These are phyloP conservation scores for Ichneumoninae sp. DNA, from an alignment of 2,888 invertebrate species.

Conservation along the genomic window DNA sequence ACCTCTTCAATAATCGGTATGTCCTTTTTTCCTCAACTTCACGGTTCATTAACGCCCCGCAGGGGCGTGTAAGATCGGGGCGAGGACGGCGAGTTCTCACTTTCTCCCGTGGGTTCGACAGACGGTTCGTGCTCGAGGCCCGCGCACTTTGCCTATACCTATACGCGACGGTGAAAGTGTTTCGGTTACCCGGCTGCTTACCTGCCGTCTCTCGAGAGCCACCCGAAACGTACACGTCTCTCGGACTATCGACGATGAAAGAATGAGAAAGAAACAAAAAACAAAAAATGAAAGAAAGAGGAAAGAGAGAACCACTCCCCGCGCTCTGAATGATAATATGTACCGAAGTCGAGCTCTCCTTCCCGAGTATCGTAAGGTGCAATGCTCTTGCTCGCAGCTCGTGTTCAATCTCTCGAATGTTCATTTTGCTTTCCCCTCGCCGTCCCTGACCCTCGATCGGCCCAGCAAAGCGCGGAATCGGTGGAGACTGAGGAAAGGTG, in stretches of 20 bases:
- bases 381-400: slow-evolving; percentile 54
- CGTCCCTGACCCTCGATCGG: slow-evolving; percentile 64
- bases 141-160: slow-evolving; percentile 32
- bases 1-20: slow-evolving; percentile 44
- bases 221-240: slow-evolving; percentile 57
- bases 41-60: slow-evolving; percentile 62
- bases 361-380: slow-evolving; percentile 54
- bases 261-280: slow-evolving; percentile 18
- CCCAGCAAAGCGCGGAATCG: slow-evolving; percentile 28
- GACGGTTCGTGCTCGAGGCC: slow-evolving; percentile 36
- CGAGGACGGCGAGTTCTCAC: slow-evolving; percentile 59
- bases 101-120: slow-evolving; percentile 67
- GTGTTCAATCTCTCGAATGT: slow-evolving; percentile 8
- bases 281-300: slow-evolving; percentile 14
- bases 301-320: slow-evolving; percentile 46
- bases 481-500: slow-evolving; percentile 41
- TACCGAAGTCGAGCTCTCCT: slow-evolving; percentile 21
- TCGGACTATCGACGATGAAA: slow-evolving; percentile 33
- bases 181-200: slow-evolving; percentile 47
- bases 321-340: slow-evolving; percentile 60
- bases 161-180: slow-evolving; percentile 63
- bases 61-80: slow-evolving; percentile 23
- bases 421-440: slow-evolving; percentile 42
- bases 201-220: slow-evolving; percentile 45
- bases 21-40: slow-evolving; percentile 52